phyloP scores from a whole-genome alignment of 2,113 vertebrate species.

The Sitta europaea region DNA sequence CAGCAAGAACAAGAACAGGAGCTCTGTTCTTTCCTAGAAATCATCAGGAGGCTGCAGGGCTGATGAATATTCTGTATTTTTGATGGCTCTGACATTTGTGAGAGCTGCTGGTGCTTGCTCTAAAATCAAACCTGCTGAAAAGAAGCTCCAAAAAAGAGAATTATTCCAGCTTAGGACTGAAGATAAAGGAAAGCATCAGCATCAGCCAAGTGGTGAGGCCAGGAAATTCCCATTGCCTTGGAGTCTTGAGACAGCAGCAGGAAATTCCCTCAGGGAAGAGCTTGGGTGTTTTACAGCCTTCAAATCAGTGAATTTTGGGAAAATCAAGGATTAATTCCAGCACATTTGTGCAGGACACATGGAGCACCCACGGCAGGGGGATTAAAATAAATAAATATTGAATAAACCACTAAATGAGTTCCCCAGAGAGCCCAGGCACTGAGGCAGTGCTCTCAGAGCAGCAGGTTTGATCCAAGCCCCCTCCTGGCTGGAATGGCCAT shows the following conservation, averaged over 20 bases:
- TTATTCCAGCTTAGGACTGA: neutral
- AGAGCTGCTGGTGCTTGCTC: neutral
- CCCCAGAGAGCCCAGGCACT: rapidly evolving
- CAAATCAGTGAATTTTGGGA: neutral
- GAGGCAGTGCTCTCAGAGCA: neutral
- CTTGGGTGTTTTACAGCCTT: neutral
- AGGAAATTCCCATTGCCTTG: neutral
- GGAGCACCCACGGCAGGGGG: neutral
- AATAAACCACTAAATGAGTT: rapidly evolving
- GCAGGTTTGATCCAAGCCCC: neutral
- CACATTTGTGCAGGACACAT: neutral
- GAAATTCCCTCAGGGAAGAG: neutral
- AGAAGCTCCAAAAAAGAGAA: neutral
- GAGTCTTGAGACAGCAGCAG: neutral
- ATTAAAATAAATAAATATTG: too few species aligned
- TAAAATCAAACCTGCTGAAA: neutral
- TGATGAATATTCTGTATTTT: neutral
- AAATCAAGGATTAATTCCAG: neutral
- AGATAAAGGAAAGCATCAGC: neutral
- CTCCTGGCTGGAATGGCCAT: neutral
- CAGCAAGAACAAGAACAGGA: neutral
- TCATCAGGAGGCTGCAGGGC: neutral
- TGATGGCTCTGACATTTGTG: neutral
- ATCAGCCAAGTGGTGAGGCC: neutral
- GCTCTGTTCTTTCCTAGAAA: neutral